A percentile compares a stretch with the other conserved stretches of the same genome.
phyloP scores from a whole-genome alignment of 2,888 invertebrate species.

The Leucania comma region DNA sequence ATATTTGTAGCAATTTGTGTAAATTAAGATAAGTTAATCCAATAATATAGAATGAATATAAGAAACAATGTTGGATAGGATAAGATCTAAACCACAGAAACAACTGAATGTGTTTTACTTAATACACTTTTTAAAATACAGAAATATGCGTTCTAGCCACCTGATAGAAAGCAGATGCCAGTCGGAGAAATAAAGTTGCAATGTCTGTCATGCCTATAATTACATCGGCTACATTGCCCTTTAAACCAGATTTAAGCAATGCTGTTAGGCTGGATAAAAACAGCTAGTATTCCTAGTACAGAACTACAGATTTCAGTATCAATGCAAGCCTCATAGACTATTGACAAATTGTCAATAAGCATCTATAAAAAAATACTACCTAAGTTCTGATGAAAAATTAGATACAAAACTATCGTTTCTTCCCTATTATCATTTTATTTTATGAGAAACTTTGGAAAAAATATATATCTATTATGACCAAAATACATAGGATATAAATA shows the following conservation, averaged over 20 bases:
- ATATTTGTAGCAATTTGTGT: no score
- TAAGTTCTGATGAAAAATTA: neutral
- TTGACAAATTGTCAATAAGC: neutral
- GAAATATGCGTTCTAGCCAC: neutral
- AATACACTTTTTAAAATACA: neutral
- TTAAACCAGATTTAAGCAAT: conserved; percentile 14
- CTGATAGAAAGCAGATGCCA: neutral
- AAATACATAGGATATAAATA: no score
- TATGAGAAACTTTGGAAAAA: neutral
- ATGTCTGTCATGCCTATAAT: conserved; percentile 25
- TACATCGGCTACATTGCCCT: conserved; percentile 11
- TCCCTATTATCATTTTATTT: neutral
- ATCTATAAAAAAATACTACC: neutral
- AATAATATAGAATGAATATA: neutral
- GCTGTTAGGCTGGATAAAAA: neutral
- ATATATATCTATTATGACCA: no score
- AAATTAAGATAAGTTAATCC: no score
- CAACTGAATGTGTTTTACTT: neutral
- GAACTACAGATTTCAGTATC: neutral
- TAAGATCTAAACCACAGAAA: neutral
- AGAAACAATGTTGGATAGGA: neutral
- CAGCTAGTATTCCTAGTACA: neutral
- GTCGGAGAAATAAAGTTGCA: neutral
- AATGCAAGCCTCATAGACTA: neutral
- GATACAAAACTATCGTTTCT: neutral